Conservation (phyloP, 30 jellyfish, hydroid and myxozoan genomes). For the Catostylus mosaicus region DNA sequence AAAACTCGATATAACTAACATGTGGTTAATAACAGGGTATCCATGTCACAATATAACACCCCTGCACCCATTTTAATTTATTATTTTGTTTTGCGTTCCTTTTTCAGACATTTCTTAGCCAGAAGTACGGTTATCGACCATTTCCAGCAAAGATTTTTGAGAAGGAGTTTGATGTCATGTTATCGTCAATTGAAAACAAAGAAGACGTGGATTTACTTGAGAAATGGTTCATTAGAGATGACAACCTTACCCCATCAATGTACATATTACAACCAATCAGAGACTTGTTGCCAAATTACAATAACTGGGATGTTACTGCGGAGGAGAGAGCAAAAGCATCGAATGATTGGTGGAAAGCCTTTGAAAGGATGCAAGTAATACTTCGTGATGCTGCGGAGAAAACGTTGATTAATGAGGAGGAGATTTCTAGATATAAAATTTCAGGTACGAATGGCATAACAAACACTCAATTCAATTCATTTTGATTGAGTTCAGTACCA, state of each 20-base stretch:
- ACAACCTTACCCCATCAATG: constrained; percentile 74
- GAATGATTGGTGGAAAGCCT: constrained; percentile 84
- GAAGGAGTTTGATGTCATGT: constrained; percentile 75
- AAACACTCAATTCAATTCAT: background rate
- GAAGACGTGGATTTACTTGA: constrained; percentile 48
- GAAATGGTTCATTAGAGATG: constrained; percentile 82
- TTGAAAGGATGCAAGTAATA: constrained; percentile 77
- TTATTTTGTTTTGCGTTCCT: background rate
- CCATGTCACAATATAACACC: too few relatives aligned
- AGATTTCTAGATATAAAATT: constrained; percentile 49
- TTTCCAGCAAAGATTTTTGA: constrained; percentile 82
- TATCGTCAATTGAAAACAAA: constrained; percentile 21
- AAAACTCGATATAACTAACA: too few relatives aligned
- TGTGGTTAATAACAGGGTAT: too few relatives aligned
- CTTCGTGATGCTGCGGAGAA: constrained; percentile 76
- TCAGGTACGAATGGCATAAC: constrained; percentile 74
- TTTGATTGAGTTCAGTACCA: background rate
- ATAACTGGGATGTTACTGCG: constrained; percentile 58
- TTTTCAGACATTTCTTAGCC: constrained; percentile 78
- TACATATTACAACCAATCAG: constrained; percentile 78
- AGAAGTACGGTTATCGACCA: constrained; percentile 92
- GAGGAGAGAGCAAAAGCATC: constrained; percentile 81
- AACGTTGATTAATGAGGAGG: constrained; percentile 28
- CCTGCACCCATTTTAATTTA: too few relatives aligned
- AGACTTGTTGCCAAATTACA: constrained; percentile 67